These are phyloP conservation scores for Eristalis tenax DNA, from an alignment of 2,888 invertebrate species.

Conservation along the genomic window DNA sequence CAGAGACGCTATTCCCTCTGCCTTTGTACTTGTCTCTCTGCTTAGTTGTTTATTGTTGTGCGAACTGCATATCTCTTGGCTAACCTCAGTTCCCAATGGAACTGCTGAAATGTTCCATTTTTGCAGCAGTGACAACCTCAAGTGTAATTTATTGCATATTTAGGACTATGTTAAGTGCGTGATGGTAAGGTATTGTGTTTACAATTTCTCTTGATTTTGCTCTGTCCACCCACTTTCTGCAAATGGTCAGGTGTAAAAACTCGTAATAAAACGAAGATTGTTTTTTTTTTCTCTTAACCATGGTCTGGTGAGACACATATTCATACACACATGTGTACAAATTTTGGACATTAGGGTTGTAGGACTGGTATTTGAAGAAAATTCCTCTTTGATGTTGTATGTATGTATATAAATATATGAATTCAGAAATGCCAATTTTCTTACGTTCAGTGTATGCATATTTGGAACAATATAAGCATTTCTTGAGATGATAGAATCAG, in stretches of 20 bases:
- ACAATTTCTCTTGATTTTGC: conserved; percentile 47
- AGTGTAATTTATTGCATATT: conserved; percentile 63
- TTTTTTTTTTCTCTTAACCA: not conserved
- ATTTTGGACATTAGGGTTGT: not conserved
- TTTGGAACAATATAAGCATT: no score
- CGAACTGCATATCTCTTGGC: conserved; percentile 64
- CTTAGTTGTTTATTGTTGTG: conserved; percentile 63
- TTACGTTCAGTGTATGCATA: no score
- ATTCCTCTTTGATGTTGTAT: no score
- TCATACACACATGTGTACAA: not conserved
- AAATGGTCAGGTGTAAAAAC: not conserved
- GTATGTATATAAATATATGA: not conserved
- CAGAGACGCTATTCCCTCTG: conserved; percentile 32
- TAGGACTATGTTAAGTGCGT: conserved; percentile 38
- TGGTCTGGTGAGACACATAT: not conserved
- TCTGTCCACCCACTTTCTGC: not conserved
- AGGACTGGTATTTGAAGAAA: no score
- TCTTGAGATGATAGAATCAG: no score
- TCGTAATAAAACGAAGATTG: not conserved
- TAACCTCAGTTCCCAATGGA: conserved; percentile 58
- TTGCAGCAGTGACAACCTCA: conserved; percentile 42
- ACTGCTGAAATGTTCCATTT: conserved; percentile 60
- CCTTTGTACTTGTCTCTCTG: conserved; percentile 46
- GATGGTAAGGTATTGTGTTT: conserved; percentile 34
- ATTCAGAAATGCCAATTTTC: not conserved